Percentiles rank a stretch among this genome's conserved stretches.
Conservation (phyloP, 1,140 invertebrate species). For the Palaemon carinicauda region DNA sequence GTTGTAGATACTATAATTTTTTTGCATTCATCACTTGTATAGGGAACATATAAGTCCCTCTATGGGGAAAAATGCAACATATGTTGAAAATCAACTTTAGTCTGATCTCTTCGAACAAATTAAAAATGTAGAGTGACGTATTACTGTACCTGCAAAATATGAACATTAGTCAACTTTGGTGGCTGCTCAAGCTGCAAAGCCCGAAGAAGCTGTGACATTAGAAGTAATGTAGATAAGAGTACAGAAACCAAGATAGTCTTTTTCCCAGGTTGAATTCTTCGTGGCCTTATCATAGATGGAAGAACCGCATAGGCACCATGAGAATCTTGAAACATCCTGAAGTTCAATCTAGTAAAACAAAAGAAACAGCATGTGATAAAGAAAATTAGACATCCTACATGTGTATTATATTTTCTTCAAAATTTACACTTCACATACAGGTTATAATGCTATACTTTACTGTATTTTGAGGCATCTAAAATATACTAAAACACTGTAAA, state of each 20-base stretch:
- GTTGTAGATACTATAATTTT: too few relatives aligned
- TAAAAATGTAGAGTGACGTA: too few relatives aligned
- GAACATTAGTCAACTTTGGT: constrained; percentile 24
- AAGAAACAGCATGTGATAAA: background rate
- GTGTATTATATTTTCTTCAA: too few relatives aligned
- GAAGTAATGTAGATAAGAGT: constrained; percentile 36
- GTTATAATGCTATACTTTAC: too few relatives aligned
- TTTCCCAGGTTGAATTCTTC: constrained; percentile 39
- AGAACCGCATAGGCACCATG: constrained; percentile 24
- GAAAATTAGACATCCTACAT: background rate
- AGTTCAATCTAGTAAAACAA: background rate
- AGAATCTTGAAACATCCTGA: background rate
- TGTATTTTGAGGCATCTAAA: too few relatives aligned
- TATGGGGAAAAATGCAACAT: too few relatives aligned
- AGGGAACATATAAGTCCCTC: too few relatives aligned
- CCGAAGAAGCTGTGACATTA: constrained; percentile 46
- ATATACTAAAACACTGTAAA: too few relatives aligned
- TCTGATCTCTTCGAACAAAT: too few relatives aligned
- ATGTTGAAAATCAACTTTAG: too few relatives aligned
- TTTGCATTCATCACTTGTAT: too few relatives aligned
- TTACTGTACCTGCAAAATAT: constrained; percentile 37
- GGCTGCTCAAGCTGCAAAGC: constrained; percentile 38
- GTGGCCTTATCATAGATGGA: constrained; percentile 10
- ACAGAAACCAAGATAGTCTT: constrained; percentile 46
- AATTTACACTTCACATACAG: too few relatives aligned